A percentile compares a stretch with the other conserved stretches of the same genome.
Conservation (phyloP, 2,113 vertebrate genomes). For the Casuarius casuarius region DNA sequence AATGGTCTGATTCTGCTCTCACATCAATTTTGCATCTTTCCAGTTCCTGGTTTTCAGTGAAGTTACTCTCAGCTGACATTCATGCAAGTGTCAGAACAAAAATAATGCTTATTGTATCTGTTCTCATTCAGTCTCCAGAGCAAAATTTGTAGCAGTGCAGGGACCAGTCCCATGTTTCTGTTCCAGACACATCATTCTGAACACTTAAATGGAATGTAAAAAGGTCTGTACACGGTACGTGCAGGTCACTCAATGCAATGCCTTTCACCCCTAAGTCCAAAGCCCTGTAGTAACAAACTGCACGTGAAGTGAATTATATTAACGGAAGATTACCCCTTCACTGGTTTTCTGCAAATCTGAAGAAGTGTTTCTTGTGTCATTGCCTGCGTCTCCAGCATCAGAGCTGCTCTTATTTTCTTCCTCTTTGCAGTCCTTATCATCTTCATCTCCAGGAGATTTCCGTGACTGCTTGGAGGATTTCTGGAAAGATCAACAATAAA, state of each 20-base stretch:
- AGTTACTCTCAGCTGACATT: slow-evolving; percentile 29
- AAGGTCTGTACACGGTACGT: accelerated
- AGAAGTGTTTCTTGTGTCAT: slow-evolving; percentile 87
- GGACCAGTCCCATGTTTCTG: not conserved
- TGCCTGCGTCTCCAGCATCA: slow-evolving; percentile 90
- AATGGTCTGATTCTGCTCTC: slow-evolving; percentile 36
- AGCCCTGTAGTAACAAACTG: not conserved
- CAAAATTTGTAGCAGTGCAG: not conserved
- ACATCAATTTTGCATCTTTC: slow-evolving; percentile 39
- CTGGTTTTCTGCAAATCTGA: slow-evolving; percentile 91
- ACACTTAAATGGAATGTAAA: not conserved
- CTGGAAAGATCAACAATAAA: slow-evolving; percentile 72
- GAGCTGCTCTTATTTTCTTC: slow-evolving; percentile 94
- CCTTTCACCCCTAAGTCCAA: not conserved
- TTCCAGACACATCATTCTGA: not conserved
- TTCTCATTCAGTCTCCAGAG: not conserved
- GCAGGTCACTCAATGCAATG: not conserved
- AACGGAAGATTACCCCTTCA: slow-evolving; percentile 82
- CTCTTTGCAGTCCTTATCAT: slow-evolving; percentile 94
- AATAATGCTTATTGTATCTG: slow-evolving; percentile 1
- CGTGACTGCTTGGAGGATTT: slow-evolving; percentile 93
- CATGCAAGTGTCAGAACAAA: not conserved
- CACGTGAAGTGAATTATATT: not conserved
- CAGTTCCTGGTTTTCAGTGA: slow-evolving; percentile 15
- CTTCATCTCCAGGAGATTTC: slow-evolving; percentile 90